phyloP scores from a whole-genome alignment of 2,888 invertebrate species.

The Ctena decussata region DNA sequence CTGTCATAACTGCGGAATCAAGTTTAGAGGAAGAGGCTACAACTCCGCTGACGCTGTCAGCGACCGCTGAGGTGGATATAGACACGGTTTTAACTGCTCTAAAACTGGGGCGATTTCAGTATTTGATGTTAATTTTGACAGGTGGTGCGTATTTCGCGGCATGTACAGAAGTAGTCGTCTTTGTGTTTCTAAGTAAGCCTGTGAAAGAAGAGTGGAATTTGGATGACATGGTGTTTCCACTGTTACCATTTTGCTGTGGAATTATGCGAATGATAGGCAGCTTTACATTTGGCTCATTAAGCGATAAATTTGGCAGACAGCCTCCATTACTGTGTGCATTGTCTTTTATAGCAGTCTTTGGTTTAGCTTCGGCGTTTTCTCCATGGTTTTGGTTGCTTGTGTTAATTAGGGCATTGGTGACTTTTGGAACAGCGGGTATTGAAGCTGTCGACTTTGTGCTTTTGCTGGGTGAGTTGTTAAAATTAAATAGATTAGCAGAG shows the following conservation, averaged over 20 bases:
- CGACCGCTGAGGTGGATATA: conserved; percentile 35
- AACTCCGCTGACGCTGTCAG: neutral
- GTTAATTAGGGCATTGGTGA: conserved; percentile 69
- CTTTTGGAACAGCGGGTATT: conserved; percentile 77
- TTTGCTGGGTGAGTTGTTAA: conserved; percentile 75
- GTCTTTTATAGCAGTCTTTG: conserved; percentile 72
- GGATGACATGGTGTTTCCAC: conserved; percentile 72
- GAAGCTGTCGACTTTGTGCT: conserved; percentile 79
- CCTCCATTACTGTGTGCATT: conserved; percentile 72
- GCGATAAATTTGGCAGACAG: conserved; percentile 79
- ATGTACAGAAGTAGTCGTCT: conserved; percentile 80
- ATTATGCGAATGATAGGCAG: conserved; percentile 76
- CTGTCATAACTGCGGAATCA: neutral
- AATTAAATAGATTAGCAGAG: too few species aligned
- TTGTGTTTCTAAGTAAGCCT: conserved; percentile 78
- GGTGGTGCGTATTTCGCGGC: conserved; percentile 81
- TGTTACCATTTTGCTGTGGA: conserved; percentile 76
- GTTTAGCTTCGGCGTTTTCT: conserved; percentile 76
- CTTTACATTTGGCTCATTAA: conserved; percentile 74
- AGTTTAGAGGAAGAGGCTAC: neutral
- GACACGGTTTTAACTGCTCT: conserved; percentile 76
- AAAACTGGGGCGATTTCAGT: conserved; percentile 78
- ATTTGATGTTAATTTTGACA: conserved; percentile 74
- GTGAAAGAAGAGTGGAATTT: conserved; percentile 78
- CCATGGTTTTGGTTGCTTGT: conserved; percentile 73